Percentiles rank a stretch among this genome's conserved stretches.
Evolutionary conservation across 2,113 vertebrate genomes (phyloP).

Genomic region (Alces alces): DNA sequence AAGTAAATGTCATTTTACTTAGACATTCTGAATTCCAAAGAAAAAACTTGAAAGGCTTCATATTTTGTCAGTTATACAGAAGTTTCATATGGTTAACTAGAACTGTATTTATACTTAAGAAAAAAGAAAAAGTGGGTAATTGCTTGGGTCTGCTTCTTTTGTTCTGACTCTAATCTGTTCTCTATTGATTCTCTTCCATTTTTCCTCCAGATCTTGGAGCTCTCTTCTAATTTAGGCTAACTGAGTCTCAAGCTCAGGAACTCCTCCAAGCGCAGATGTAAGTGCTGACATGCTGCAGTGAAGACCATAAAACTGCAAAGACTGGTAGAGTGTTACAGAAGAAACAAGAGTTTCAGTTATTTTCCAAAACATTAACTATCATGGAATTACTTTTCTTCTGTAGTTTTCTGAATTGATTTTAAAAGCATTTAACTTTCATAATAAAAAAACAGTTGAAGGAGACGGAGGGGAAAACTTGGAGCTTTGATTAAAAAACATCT

Average conservation of each 20-base stretch:
- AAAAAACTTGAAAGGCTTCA: not conserved
- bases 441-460: constrained; percentile 7
- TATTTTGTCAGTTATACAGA: not conserved
- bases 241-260: not conserved
- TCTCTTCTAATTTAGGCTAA: not conserved
- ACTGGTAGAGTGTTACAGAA: not conserved
- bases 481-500: not conserved
- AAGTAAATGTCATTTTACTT: not conserved
- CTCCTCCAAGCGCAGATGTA: not conserved
- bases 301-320: not conserved
- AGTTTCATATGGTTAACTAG: not conserved
- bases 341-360: not conserved
- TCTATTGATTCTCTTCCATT: not conserved
- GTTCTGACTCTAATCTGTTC: not conserved
- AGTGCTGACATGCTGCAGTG: not conserved
- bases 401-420: not conserved
- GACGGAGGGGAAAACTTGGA: not conserved
- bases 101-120: not conserved
- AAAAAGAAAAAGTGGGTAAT: not conserved
- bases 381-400: not conserved
- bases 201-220: not conserved
- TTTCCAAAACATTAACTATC: constrained; percentile 8
- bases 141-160: not conserved
- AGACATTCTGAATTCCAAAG: not conserved
- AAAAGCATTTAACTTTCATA: constrained; percentile 32